Evolutionary conservation across 2,797 vertebrate species (phyloP), one percentile per base, ranked within the genome.

Genomic region (Spheniscus humboldti): DNA sequence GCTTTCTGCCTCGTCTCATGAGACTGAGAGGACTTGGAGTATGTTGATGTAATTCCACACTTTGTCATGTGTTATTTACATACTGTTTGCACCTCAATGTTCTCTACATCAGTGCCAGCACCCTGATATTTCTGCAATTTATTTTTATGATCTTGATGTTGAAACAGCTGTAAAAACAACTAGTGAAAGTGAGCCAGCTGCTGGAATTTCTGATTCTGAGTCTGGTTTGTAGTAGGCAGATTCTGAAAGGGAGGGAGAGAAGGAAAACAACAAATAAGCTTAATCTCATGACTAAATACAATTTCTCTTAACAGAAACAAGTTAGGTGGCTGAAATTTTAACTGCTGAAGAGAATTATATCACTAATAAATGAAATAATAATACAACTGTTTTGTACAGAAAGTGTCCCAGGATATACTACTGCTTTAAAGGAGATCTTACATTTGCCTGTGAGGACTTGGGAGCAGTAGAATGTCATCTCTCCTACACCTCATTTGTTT

Each of bases 81-180:
- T 81, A 86, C 83, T 95, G 73, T 95, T 97, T 96, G 68, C 94
- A 96, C 93, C 95, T 96, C 35, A 0, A 75, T 91, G 88, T 52
- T 94, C 81, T 91, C 82, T 92, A 82, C 56, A 23, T 84, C 48
- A 12, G 55, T 90, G 94, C 96, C 94, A 97, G 85, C 69, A 84
- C 88, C 75, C 85, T 94, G 91, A 94, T 97, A 95, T 91, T 97
- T 88, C 76, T 97, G 87, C 91, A 86, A 90, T 91, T 95, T 95
- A 91, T 96, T 97, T 97, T 97, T 97, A 94, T 91, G 91, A 95
- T 93, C 90, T 77, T 82, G 62, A 13, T 96, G 89, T 90, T 95
- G 89, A 81, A 94, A 92, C 95, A 97, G 94, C 97, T 97, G 97
- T 94, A 75, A 94, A 96, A 97, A 92, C 94, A 96, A 84, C 63